These are phyloP conservation scores for Folsomia candida DNA, from an alignment of 2,888 invertebrate genomes.

Conservation along the genomic window DNA sequence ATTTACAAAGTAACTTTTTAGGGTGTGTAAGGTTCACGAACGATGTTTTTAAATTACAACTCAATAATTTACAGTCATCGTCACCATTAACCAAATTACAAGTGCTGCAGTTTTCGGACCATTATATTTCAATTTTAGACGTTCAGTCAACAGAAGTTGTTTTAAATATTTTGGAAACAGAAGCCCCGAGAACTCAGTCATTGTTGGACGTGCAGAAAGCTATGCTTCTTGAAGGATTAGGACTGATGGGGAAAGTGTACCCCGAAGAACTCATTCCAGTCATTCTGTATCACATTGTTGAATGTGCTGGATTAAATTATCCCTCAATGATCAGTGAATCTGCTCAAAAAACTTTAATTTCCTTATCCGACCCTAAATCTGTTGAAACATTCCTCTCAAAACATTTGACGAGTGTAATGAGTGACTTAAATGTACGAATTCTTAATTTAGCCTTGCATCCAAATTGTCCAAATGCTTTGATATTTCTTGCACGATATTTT, in stretches of 20 bases:
- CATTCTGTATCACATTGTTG: conserved; percentile 39
- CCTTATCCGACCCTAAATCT: conserved; percentile 3
- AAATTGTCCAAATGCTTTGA: conserved; percentile 40
- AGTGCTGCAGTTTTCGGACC: conserved; percentile 27
- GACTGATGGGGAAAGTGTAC: conserved; percentile 24
- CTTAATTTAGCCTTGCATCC: conserved; percentile 36
- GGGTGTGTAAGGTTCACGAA: conserved; percentile 18
- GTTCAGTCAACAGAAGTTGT: conserved; percentile 20
- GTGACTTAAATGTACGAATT: conserved; percentile 42
- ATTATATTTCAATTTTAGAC: conserved; percentile 32
- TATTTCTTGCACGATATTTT: conserved; percentile 45
- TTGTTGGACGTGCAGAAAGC: conserved; percentile 26
- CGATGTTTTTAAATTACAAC: conserved; percentile 5
- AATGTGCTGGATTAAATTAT: conserved; percentile 32
- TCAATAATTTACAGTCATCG: too few relatives aligned
- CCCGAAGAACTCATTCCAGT: conserved; percentile 30
- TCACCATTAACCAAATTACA: too few relatives aligned
- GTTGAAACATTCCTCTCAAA: conserved; percentile 24
- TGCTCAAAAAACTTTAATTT: conserved; percentile 21
- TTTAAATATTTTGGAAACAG: conserved; percentile 8
- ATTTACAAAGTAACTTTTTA: neutral
- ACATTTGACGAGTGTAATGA: conserved; percentile 41
- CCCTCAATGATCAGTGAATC: conserved; percentile 19
- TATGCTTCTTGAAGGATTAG: conserved; percentile 38
- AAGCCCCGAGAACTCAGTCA: conserved; percentile 23